Evolutionary conservation across 2,888 invertebrate species (phyloP), one percentile per base, ranked within the genome.

Genomic region (Ectobius pallidus): DNA sequence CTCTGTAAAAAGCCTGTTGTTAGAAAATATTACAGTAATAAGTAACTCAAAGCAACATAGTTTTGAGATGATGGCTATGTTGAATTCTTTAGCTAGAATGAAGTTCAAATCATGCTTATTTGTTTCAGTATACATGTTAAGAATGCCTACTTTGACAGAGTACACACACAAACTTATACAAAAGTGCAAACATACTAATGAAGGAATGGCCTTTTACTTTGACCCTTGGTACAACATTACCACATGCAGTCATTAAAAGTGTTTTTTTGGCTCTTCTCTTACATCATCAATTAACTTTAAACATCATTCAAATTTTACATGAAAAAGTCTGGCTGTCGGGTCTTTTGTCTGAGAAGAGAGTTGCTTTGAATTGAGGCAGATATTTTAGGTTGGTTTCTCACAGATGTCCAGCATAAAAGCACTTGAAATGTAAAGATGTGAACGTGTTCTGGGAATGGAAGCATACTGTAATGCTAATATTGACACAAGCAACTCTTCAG

Each of bases 391-490:
- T 30, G 7, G 9, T 58, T 58, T 58, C 58, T 58, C 58, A 55
- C 55, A 32, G 58, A 58, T 58, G 58, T 58, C 58, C 27, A 25
- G 22, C 52, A 52, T 52, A 11, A 52, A 52, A 52, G 52, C 52
- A 25, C 52, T 52, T 25, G 52, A 52, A 52, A 52, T 18, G 22
- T 9, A 52, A 25, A 46, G 46, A 14, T 52, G 52, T 9, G 52
- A 25, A 25, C 58, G 30, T 58, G 63, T 63, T 63, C 63, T 34
- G 3, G 63, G 63, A 63, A 63, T 63, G 63, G 70, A 34, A 71
- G 42, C 67, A 55, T 65, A 67, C 71, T 55, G 71, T 71, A 71
- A 67, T 71, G 67, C 71, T 32, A 71, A 71, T 67, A 71, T 71
- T 71, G 71, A 71, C 71, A 27, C 20, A 63, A 69, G 49, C n/a